These are phyloP conservation scores for Sylvia atricapilla DNA, from an alignment of 2,113 vertebrate genomes.

Conservation along the genomic window DNA sequence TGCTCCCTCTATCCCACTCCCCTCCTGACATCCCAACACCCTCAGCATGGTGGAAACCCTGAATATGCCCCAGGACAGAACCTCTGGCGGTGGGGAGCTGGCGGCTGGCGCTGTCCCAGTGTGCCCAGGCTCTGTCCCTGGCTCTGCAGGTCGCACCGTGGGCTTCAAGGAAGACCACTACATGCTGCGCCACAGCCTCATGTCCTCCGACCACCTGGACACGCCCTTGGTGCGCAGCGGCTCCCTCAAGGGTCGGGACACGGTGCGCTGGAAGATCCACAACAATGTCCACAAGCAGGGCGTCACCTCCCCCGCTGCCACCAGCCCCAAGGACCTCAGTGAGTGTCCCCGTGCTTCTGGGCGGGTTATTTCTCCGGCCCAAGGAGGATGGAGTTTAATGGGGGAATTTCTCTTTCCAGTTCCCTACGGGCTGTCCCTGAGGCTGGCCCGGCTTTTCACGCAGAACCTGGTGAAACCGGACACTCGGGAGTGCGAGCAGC, in stretches of 20 bases:
- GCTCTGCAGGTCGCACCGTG: conserved; percentile 83
- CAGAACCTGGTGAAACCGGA: conserved; percentile 83
- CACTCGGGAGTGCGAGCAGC: conserved; percentile 79
- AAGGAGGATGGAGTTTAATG: background rate
- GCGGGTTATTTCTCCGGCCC: background rate
- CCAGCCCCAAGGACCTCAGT: conserved; percentile 85
- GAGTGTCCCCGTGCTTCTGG: conserved; percentile 25
- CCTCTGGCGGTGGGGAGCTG: rapidly evolving
- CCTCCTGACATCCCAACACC: background rate
- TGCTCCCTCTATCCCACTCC: background rate
- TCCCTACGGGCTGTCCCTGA: conserved; percentile 86
- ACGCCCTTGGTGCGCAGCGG: conserved; percentile 88
- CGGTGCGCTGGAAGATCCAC: conserved; percentile 90
- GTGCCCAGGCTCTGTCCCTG: background rate
- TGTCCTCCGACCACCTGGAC: conserved; percentile 89
- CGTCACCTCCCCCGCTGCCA: conserved; percentile 58
- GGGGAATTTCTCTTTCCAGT: conserved; percentile 69
- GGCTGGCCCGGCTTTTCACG: conserved; percentile 82
- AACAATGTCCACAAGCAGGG: conserved; percentile 87
- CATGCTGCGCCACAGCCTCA: conserved; percentile 87
- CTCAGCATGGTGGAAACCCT: background rate
- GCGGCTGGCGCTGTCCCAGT: rapidly evolving
- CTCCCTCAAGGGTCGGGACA: conserved; percentile 85
- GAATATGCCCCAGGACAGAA: background rate
- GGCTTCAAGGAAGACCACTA: conserved; percentile 97